Evolutionary conservation across 64 coral and sea anemone genomes (phyloP).

Genomic region (Cladopsammia gracilis): DNA sequence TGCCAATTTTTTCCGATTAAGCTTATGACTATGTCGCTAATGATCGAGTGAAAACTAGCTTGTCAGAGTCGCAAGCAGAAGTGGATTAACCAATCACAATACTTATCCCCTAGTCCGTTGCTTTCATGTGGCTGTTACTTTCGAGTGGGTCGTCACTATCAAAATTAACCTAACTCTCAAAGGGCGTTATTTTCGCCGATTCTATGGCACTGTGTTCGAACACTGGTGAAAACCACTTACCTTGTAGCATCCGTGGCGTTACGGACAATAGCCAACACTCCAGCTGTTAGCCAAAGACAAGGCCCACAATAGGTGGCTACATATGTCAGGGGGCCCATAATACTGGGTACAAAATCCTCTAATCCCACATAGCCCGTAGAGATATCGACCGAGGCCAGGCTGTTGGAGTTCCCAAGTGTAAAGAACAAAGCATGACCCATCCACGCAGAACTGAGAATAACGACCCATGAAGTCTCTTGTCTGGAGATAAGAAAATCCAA

Average conservation of each 20-base stretch:
- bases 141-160: no score
- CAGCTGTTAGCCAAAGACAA: slow-evolving; percentile 75
- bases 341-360: slow-evolving; percentile 48
- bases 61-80: no score
- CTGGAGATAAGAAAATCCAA: slow-evolving; percentile 33
- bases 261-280: slow-evolving; percentile 58
- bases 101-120: no score
- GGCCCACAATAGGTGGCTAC: slow-evolving; percentile 88
- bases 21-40: no score
- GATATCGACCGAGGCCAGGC: slow-evolving; percentile 93
- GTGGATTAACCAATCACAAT: no score
- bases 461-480: slow-evolving; percentile 50
- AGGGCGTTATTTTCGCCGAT: no score
- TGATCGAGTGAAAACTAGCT: no score
- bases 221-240: slow-evolving; percentile 11
- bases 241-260: slow-evolving; percentile 31
- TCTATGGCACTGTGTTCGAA: no score
- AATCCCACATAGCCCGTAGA: slow-evolving; percentile 93
- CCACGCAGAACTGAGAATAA: slow-evolving; percentile 62
- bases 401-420: slow-evolving; percentile 94
- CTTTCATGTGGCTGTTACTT: no score
- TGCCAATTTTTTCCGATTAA: no score
- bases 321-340: slow-evolving; percentile 65
- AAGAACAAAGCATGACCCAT: slow-evolving; percentile 92
- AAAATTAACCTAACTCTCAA: no score